These are phyloP conservation scores for Epicampocera succincta DNA, from an alignment of 2,888 invertebrate genomes.

Conservation along the genomic window DNA sequence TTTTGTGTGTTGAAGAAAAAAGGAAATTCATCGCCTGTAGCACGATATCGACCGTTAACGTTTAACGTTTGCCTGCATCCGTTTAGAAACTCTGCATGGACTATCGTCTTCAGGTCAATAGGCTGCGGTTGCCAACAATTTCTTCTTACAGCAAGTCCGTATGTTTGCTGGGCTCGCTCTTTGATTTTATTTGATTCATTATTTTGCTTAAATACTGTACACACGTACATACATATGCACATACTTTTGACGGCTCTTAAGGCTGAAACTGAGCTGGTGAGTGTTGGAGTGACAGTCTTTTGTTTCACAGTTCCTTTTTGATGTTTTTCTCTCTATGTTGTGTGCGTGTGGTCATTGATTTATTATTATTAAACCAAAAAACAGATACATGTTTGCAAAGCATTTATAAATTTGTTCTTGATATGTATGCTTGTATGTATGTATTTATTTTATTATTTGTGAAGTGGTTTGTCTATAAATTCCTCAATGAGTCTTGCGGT, in stretches of 20 bases:
- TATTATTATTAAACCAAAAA: constrained; percentile 27
- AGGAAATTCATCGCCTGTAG: too few species aligned
- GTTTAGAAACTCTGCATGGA: too few species aligned
- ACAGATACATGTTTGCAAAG: constrained; percentile 3
- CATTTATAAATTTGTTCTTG: constrained; percentile 24
- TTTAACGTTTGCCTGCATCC: too few species aligned
- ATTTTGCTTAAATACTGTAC: neutral
- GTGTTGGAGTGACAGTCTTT: constrained; percentile 32
- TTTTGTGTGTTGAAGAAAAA: too few species aligned
- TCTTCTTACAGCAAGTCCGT: too few species aligned
- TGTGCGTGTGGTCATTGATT: constrained; percentile 51
- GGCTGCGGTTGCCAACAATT: too few species aligned
- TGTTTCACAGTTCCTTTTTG: constrained; percentile 11
- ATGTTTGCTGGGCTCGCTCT: constrained; percentile 16
- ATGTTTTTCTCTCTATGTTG: neutral
- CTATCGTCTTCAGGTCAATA: too few species aligned
- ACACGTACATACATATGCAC: neutral
- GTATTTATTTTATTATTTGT: constrained; percentile 43
- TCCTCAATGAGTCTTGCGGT: constrained; percentile 28
- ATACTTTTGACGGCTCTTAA: neutral
- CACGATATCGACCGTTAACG: too few species aligned
- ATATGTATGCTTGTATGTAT: neutral
- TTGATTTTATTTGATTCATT: constrained; percentile 18
- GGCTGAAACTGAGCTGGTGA: constrained; percentile 15
- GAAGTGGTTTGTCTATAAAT: constrained; percentile 21